Conservation (phyloP, 2,113 vertebrate genomes). For the Lophius piscatorius region DNA sequence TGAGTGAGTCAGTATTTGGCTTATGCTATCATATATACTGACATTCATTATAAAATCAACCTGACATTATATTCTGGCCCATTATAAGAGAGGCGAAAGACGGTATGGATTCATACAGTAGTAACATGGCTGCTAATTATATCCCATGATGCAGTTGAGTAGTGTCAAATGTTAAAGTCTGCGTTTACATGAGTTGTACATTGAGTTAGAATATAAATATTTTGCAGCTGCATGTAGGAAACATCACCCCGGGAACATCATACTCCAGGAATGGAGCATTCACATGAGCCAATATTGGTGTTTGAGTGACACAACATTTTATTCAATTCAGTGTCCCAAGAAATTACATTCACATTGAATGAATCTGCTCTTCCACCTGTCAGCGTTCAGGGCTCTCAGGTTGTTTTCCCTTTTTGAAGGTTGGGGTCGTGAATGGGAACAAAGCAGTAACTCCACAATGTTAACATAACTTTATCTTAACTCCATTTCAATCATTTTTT, state of each 20-base stretch:
- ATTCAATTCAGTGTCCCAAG: neutral
- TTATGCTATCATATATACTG: too few relatives aligned
- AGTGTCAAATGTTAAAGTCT: constrained; percentile 25
- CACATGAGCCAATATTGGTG: too few relatives aligned
- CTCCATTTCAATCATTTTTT: too few relatives aligned
- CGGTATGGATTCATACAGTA: too few relatives aligned
- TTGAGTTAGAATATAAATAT: constrained; percentile 40
- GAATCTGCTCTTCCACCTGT: neutral
- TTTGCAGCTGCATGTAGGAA: constrained; percentile 23
- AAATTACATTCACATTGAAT: neutral
- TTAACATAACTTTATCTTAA: too few relatives aligned
- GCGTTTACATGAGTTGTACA: constrained; percentile 19
- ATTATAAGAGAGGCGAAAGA: neutral
- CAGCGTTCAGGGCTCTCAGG: neutral
- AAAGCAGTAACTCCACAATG: too few relatives aligned
- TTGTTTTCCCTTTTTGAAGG: neutral
- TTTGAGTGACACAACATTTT: constrained; percentile 5
- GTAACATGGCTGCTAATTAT: constrained; percentile 1
- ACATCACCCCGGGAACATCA: neutral
- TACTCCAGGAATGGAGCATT: neutral
- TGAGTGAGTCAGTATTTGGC: too few relatives aligned
- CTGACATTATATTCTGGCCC: too few relatives aligned
- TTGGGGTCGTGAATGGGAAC: neutral
- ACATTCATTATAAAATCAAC: too few relatives aligned
- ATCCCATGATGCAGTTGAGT: constrained; percentile 4